A percentile compares a stretch with the other conserved stretches of the same genome.
Evolutionary conservation across 2,888 invertebrate species (phyloP).

Genomic region (Steinernema hermaphroditum): DNA sequence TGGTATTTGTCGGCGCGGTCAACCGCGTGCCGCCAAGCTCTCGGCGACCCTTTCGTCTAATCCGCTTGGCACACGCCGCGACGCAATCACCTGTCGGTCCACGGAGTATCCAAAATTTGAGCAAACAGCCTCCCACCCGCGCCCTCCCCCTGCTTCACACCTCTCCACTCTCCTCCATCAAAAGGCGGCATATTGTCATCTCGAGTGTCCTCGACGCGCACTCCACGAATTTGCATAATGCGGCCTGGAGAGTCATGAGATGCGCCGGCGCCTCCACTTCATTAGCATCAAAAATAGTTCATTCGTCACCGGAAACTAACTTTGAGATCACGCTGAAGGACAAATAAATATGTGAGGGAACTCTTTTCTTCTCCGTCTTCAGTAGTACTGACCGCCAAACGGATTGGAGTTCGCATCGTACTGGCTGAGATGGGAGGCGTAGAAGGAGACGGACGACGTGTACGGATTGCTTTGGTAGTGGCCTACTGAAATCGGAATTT

Average conservation of each 20-base stretch:
- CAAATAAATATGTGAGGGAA: background rate
- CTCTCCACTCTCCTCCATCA: background rate
- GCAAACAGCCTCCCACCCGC: background rate
- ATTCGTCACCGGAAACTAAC: conserved; percentile 16
- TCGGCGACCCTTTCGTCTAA: conserved; percentile 22
- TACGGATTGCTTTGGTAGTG: background rate
- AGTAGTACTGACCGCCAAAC: background rate
- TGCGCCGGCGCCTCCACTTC: conserved; percentile 10
- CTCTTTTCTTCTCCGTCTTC: background rate
- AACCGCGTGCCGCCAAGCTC: conserved; percentile 14
- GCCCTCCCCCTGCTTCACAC: conserved; percentile 20
- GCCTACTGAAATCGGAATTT: background rate
- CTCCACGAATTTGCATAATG: conserved; percentile 18
- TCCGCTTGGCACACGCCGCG: conserved; percentile 29
- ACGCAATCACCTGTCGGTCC: conserved; percentile 27
- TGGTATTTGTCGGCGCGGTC: conserved; percentile 23
- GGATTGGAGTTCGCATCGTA: background rate
- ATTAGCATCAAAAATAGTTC: conserved; percentile 15
- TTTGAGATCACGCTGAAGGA: conserved; percentile 5
- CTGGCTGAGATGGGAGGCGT: background rate
- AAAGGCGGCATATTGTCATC: conserved; percentile 27
- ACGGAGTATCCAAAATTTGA: conserved; percentile 26
- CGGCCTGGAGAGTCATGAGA: conserved; percentile 14
- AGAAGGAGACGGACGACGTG: conserved; percentile 1
- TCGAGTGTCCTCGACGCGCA: conserved; percentile 9